Percentiles rank a stretch among this genome's conserved stretches.
These are phyloP conservation scores for Acrocephalus scirpaceus DNA, from an alignment of 2,797 vertebrate genomes.

Conservation along the genomic window DNA sequence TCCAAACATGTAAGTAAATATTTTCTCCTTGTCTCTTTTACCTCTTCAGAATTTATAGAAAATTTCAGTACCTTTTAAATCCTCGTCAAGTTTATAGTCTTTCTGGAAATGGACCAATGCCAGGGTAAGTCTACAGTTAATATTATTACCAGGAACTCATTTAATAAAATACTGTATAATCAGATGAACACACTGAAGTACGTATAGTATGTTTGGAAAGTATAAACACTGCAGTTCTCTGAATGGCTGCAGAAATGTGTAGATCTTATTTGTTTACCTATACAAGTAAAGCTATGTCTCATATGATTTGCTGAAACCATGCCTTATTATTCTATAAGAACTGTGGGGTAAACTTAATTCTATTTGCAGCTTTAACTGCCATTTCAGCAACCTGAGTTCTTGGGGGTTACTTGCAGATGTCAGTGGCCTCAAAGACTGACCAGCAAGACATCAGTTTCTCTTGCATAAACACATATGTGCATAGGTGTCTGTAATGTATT, in stretches of 20 bases:
- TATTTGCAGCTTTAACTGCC: not conserved
- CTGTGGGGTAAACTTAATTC: not conserved
- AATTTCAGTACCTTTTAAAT: conserved; percentile 95
- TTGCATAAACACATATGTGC: not conserved
- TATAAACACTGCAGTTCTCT: not conserved
- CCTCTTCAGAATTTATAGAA: conserved; percentile 88
- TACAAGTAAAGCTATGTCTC: not conserved
- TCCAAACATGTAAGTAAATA: not conserved
- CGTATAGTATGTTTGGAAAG: conserved; percentile 30
- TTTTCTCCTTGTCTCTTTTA: conserved; percentile 4
- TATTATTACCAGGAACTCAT: conserved; percentile 52
- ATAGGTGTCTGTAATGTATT: not conserved
- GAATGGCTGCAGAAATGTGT: not conserved
- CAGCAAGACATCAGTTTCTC: not conserved
- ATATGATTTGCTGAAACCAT: not conserved
- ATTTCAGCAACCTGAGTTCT: not conserved
- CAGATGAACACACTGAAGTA: conserved; percentile 27
- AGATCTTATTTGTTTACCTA: not conserved
- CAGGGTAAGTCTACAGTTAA: conserved; percentile 82
- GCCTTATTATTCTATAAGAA: not conserved
- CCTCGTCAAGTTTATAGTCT: conserved; percentile 95
- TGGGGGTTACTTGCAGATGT: not conserved
- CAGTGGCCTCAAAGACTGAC: not conserved
- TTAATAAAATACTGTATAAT: conserved; percentile 59
- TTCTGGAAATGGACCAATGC: conserved; percentile 91